phyloP scores from a whole-genome alignment of 2,113 vertebrate species.

The Haplotaxodon microlepis region DNA sequence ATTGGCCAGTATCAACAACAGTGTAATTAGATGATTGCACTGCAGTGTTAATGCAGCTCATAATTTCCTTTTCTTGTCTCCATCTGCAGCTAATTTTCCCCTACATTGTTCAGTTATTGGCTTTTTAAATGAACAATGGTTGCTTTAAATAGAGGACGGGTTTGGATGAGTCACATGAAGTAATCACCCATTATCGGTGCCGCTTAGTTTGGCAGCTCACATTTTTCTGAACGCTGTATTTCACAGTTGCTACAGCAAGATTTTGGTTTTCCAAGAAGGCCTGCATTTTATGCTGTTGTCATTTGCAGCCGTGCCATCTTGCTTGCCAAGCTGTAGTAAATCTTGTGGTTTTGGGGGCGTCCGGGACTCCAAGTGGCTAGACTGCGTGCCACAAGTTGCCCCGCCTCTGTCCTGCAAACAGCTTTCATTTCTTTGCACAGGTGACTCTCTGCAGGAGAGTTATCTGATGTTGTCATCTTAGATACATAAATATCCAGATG shows the following conservation, averaged over 20 bases:
- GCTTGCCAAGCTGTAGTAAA: slow-evolving; percentile 10
- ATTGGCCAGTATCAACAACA: background rate
- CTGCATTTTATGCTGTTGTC: background rate
- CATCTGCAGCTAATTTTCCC: background rate
- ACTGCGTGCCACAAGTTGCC: background rate
- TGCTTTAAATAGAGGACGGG: background rate
- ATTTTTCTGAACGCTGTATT: background rate
- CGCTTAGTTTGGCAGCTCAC: background rate
- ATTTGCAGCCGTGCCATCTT: background rate
- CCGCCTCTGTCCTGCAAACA: background rate
- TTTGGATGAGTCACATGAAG: background rate
- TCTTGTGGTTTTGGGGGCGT: background rate
- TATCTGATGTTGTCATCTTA: slow-evolving; percentile 18
- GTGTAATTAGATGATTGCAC: background rate
- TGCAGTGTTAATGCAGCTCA: background rate
- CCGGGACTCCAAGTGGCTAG: background rate
- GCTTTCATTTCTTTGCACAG: background rate
- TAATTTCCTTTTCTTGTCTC: background rate
- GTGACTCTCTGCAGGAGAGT: background rate
- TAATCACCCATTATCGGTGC: background rate
- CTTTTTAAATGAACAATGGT: background rate
- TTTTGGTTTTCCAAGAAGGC: background rate
- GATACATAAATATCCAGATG: slow-evolving; percentile 41
- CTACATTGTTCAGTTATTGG: background rate
- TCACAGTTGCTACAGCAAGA: background rate